Evolutionary conservation across 2,113 vertebrate species (phyloP).

Genomic region (Carassius gibelio): DNA sequence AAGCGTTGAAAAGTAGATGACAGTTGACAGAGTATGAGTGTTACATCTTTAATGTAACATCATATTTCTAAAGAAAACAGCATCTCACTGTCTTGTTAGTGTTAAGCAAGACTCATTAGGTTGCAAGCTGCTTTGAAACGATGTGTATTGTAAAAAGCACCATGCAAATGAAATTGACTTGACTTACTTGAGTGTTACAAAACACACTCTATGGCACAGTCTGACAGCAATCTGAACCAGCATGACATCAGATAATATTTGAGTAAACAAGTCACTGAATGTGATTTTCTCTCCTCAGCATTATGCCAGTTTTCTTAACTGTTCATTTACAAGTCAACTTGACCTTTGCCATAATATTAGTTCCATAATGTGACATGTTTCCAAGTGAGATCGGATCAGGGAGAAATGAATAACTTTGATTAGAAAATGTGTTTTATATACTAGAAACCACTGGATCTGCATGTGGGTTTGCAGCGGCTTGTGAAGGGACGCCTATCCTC

Average conservation of each 20-base stretch:
- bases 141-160: not conserved
- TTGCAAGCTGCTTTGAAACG: not conserved
- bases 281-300: not conserved
- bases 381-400: not conserved
- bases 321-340: not conserved
- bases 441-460: not conserved
- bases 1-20: not conserved
- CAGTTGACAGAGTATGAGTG: not conserved
- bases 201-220: not conserved
- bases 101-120: not conserved
- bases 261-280: slow-evolving; percentile 1
- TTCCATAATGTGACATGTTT: slow-evolving; percentile 5
- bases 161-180: not conserved
- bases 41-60: not conserved
- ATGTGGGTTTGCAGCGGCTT: not conserved
- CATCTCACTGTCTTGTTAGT: not conserved
- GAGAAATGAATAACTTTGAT: not conserved
- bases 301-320: not conserved
- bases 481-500: not conserved
- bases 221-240: slow-evolving; percentile 7
- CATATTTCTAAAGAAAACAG: not conserved
- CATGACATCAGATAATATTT: not conserved
- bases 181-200: not conserved
- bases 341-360: not conserved
- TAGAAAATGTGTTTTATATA: not conserved